Conservation (phyloP, 2,113 vertebrate species). For the Halcyon senegalensis region DNA sequence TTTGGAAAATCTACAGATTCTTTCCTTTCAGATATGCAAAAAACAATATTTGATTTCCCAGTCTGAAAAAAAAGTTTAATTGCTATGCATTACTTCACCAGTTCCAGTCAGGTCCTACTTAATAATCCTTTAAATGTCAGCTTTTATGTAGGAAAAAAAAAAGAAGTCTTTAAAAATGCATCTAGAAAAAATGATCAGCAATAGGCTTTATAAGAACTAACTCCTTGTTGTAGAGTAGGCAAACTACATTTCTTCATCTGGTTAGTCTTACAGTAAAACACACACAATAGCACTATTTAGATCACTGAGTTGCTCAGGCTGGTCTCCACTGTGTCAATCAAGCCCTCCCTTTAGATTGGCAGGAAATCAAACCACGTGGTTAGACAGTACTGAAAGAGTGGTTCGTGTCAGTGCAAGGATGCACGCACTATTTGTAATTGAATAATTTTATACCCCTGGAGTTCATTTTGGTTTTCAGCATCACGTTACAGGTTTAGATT, state of each 20-base stretch:
- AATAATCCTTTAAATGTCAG: background rate
- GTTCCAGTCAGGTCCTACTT: background rate
- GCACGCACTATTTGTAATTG: accelerated
- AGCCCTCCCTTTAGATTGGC: background rate
- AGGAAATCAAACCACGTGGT: background rate
- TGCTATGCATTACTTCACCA: background rate
- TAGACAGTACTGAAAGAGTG: background rate
- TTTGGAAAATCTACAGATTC: background rate
- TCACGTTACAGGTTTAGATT: background rate
- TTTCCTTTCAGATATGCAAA: background rate
- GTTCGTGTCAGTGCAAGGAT: background rate
- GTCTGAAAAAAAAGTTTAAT: background rate
- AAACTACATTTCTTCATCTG: background rate
- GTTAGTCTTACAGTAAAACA: background rate
- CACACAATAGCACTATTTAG: background rate
- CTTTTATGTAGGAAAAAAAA: background rate
- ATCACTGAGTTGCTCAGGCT: background rate
- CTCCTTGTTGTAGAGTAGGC: background rate
- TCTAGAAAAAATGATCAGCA: background rate
- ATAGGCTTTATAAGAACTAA: background rate
- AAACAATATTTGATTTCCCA: background rate
- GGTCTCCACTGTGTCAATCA: background rate
- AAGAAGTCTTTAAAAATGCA: background rate
- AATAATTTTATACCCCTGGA: background rate
- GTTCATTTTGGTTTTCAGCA: background rate